Evolutionary conservation across 2,797 vertebrate genomes (phyloP).

Genomic region (Hippocampus kuda): DNA sequence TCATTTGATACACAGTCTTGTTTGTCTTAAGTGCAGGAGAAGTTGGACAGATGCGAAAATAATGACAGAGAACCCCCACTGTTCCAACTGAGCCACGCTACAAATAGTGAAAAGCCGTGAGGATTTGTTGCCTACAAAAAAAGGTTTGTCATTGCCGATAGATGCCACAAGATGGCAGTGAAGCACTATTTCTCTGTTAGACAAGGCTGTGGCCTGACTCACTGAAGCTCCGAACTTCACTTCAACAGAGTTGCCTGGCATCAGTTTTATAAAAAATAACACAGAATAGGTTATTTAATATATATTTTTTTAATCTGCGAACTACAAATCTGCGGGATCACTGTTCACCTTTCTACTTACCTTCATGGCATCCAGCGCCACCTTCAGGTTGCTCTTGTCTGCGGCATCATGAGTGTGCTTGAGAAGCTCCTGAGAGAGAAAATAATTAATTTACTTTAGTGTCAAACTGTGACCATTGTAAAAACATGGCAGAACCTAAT

Average conservation of each 20-base stretch:
- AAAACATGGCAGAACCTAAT: too few species aligned
- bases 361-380: conserved; percentile 90
- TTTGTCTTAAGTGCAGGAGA: not conserved
- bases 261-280: not conserved
- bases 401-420: conserved; percentile 79
- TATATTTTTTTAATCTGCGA: too few species aligned
- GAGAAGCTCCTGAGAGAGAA: conserved; percentile 75
- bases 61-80: not conserved
- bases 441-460: not conserved
- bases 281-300: too few species aligned
- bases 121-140: not conserved
- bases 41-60: not conserved
- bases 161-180: not conserved
- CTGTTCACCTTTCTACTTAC: conserved; percentile 51
- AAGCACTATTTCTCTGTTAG: not conserved
- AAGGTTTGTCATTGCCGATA: not conserved
- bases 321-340: too few species aligned
- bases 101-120: not conserved
- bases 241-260: not conserved
- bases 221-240: not conserved
- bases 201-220: not conserved
- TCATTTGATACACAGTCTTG: not conserved
- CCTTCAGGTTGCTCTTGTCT: conserved; percentile 79
- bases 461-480: not conserved
- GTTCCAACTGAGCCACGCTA: too few species aligned